Conservation (phyloP, 2,113 vertebrate genomes). For the Muscicapa adusta region DNA sequence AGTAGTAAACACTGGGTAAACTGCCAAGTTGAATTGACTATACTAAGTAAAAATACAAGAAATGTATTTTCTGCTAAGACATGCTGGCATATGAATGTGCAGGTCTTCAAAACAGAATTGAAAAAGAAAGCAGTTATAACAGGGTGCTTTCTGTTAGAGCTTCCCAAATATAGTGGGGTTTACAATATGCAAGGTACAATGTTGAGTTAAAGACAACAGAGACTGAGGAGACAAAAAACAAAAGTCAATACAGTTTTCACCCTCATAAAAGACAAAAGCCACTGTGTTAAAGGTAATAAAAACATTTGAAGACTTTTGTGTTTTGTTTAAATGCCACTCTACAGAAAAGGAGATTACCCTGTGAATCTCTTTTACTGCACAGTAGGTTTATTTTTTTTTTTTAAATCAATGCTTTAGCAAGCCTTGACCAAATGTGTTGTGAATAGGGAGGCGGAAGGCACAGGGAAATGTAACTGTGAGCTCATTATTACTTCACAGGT, state of each 20-base stretch:
- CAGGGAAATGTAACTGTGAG: not conserved
- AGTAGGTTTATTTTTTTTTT: not conserved
- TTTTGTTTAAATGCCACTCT: not conserved
- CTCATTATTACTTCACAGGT: not conserved
- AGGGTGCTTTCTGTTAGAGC: not conserved
- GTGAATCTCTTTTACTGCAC: not conserved
- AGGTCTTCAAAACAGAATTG: slow-evolving; percentile 28
- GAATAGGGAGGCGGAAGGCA: not conserved
- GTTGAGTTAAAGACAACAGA: not conserved
- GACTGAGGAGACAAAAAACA: not conserved
- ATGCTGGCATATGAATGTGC: not conserved
- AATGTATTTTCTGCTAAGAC: slow-evolving; percentile 26
- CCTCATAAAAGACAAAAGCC: not conserved
- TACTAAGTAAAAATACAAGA: slow-evolving; percentile 58
- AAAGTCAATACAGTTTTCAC: not conserved
- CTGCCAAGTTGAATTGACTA: slow-evolving; percentile 70
- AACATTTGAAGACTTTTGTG: not conserved
- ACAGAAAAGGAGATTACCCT: not conserved
- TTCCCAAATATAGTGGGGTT: not conserved
- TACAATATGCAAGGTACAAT: not conserved
- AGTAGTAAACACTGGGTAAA: slow-evolving; percentile 54
- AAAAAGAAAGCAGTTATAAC: not conserved
- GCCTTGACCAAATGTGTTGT: not conserved
- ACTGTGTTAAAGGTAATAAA: not conserved
- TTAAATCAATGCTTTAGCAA: not conserved